Base-by-base conservation (phyloP, 2,113 vertebrate species). In the pig (Sus scrofa) region DNA sequence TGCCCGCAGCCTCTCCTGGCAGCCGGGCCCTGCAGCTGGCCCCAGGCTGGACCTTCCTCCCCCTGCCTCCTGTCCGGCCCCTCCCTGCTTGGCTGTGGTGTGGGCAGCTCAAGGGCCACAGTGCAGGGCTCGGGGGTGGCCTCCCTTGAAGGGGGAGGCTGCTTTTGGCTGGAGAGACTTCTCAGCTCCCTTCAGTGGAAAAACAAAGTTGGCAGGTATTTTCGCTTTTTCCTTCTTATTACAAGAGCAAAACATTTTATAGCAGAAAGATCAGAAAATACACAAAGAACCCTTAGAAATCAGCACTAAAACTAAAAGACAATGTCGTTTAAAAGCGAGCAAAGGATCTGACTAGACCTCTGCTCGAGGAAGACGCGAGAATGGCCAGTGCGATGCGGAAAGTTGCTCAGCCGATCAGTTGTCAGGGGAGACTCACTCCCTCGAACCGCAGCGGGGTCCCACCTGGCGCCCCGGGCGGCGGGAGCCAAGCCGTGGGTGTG, bases 1-100 rank as follows among this genome's bases (percentile, higher is more conserved):
- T 52, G 6, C 75, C n/a, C 0, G 3, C 0, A 1, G 56, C 18
- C 32, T 14, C 13, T 14, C 10, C 26, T 10, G 6, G 7, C 14
- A 18, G 22, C 14, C 0, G 9, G 32, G 14, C 68, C 93, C 20
- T 1, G 39, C 73, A 10, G 1, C 19, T 22, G 44, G 63, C 73
- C 52, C 7, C 7, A 7, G 2, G 9, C 75, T 12, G 24, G 62
- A 0, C 52, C 18, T 0, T 2, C 0, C 7, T 15, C 12, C n/a
- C 24, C 26, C 8, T 0, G 16, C 65, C 16, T 50, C 11, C 1
- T 22, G 34, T 65, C 75, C 16, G 2, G 24, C 3, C 19, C 79
- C 70, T 10, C 6, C 18, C 20, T 19, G 8, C 26, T 19, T 3
- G 24, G 71, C 54, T 62, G 13, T 3, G 44, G 77, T 4, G 13